Conservation (phyloP, 2,797 vertebrate species). For the Darevskia mixta region DNA sequence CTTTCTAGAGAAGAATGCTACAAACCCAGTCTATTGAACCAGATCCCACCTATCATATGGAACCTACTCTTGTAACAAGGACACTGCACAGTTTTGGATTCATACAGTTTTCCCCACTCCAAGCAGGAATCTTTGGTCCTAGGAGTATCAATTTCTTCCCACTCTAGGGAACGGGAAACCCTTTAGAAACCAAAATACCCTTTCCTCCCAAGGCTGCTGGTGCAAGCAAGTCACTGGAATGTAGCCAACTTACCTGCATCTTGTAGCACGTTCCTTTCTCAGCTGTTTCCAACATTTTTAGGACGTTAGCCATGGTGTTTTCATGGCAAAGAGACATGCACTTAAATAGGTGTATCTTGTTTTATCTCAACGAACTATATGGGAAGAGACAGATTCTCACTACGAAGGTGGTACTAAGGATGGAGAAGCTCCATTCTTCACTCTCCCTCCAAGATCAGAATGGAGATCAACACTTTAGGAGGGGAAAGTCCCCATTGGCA, state of each 20-base stretch:
- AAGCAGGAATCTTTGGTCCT: background rate
- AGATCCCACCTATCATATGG: too few relatives aligned
- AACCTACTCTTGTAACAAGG: background rate
- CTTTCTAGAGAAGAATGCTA: background rate
- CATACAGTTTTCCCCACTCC: background rate
- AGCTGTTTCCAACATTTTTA: background rate
- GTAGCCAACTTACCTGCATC: background rate
- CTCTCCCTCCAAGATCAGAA: too few relatives aligned
- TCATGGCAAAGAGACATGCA: too few relatives aligned
- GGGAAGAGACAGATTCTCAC: too few relatives aligned
- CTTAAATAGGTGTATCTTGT: too few relatives aligned
- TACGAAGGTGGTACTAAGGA: too few relatives aligned
- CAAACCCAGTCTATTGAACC: background rate
- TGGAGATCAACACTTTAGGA: too few relatives aligned
- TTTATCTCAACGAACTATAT: too few relatives aligned
- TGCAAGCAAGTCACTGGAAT: background rate
- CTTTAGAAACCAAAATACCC: background rate
- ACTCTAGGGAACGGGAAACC: background rate
- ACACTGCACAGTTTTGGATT: background rate
- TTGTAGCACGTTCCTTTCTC: background rate
- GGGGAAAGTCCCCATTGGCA: too few relatives aligned
- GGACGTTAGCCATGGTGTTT: background rate
- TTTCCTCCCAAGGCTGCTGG: background rate
- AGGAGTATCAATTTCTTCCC: background rate
- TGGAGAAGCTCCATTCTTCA: too few relatives aligned